Percentiles rank a stretch among this genome's conserved stretches.
Evolutionary conservation across 2,888 invertebrate genomes (phyloP).

Genomic region (Incurvaria masculella): DNA sequence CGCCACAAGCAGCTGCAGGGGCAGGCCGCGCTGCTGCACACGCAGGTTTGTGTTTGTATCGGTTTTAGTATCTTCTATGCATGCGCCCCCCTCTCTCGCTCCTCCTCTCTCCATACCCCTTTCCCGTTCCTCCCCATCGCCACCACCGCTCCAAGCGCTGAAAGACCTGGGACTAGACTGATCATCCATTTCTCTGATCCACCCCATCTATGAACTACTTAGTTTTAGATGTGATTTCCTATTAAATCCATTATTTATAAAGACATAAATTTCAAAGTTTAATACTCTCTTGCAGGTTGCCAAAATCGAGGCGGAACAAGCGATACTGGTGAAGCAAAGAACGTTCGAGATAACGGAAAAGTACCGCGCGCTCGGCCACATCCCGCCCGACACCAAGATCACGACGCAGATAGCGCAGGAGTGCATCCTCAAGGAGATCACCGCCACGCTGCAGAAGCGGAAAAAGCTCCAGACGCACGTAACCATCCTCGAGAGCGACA

Average conservation of each 20-base stretch:
- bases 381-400: constrained; percentile 55
- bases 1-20: constrained; percentile 90
- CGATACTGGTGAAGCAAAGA: constrained; percentile 65
- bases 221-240: too few species aligned
- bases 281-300: constrained; percentile 37
- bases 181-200: too few species aligned
- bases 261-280: too few species aligned
- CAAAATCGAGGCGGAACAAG: constrained; percentile 74
- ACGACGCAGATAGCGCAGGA: constrained; percentile 73
- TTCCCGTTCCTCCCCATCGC: background rate
- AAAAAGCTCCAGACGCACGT: constrained; percentile 82
- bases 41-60: constrained; percentile 75
- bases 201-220: too few species aligned
- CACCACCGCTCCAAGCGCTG: background rate
- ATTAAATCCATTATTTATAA: too few species aligned
- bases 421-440: constrained; percentile 82
- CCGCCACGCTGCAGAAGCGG: constrained; percentile 76
- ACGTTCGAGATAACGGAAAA: constrained; percentile 75
- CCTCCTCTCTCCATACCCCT: too few species aligned
- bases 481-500: constrained; percentile 75
- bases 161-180: background rate
- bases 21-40: constrained; percentile 82
- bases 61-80: too few species aligned
- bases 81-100: too few species aligned
- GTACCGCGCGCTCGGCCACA: constrained; percentile 55